A percentile compares a stretch with the other conserved stretches of the same genome.
Evolutionary conservation across 2,113 vertebrate genomes (phyloP).

Genomic region (Rhinopomastus cyanomelas): DNA sequence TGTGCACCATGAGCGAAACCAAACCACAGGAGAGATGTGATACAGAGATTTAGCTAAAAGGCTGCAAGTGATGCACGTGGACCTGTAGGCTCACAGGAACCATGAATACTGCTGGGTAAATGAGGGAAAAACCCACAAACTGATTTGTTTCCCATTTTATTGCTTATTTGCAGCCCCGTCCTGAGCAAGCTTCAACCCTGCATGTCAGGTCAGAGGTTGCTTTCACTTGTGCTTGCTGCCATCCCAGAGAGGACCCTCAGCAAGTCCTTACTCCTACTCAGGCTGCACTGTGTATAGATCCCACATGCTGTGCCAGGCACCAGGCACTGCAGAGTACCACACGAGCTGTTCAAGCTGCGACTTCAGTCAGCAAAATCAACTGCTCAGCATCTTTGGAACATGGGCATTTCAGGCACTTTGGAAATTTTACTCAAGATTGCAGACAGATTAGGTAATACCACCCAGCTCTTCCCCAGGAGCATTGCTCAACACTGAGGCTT

Average conservation of each 20-base stretch:
- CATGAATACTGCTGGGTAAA: rapidly evolving
- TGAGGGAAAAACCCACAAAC: background rate
- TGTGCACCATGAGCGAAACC: background rate
- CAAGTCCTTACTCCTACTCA: background rate
- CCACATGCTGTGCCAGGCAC: rapidly evolving
- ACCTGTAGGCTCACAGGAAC: background rate
- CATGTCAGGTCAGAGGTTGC: background rate
- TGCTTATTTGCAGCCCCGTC: background rate
- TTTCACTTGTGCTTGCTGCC: background rate
- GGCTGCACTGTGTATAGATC: background rate
- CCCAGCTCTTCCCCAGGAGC: conserved; percentile 54
- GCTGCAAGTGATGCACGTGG: background rate
- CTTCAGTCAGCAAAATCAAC: background rate
- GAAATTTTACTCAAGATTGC: conserved; percentile 25
- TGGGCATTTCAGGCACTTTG: conserved; percentile 27
- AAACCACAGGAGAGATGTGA: background rate
- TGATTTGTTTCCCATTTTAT: background rate
- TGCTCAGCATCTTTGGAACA: background rate
- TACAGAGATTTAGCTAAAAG: background rate
- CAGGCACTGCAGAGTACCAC: background rate
- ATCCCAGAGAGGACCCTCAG: background rate
- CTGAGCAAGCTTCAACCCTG: background rate
- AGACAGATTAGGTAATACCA: conserved; percentile 57
- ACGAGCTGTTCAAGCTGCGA: background rate
- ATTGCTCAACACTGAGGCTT: conserved; percentile 18